Conservation (phyloP, 2,888 invertebrate species). For the Cephonodes hylas region DNA sequence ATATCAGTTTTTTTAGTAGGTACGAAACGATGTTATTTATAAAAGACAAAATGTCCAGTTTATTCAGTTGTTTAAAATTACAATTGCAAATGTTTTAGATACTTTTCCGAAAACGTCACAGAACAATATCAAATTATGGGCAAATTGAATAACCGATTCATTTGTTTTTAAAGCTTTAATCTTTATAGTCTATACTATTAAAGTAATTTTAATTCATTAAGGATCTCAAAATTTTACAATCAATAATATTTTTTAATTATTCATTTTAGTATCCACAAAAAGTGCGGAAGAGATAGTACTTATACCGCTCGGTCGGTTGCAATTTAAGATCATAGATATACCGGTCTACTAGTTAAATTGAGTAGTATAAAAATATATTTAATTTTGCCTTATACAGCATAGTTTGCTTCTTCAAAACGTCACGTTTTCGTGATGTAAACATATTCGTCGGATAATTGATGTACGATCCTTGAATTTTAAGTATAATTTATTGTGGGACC, state of each 20-base stretch:
- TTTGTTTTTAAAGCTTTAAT: too few relatives aligned
- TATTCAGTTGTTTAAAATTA: neutral
- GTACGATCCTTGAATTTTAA: neutral
- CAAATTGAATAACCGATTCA: too few relatives aligned
- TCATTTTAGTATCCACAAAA: neutral
- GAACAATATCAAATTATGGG: neutral
- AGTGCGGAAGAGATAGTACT: neutral
- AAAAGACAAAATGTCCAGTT: neutral
- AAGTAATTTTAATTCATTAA: too few relatives aligned
- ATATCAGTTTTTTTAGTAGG: too few relatives aligned
- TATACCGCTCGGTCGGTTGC: too few relatives aligned
- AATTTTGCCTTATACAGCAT: neutral
- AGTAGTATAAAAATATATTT: neutral
- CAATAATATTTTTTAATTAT: too few relatives aligned
- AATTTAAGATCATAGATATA: too few relatives aligned
- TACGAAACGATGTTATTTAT: too few relatives aligned
- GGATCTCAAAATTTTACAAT: too few relatives aligned
- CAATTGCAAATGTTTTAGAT: neutral
- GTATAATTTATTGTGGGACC: constrained; percentile 3
- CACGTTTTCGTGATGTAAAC: constrained; percentile 8
- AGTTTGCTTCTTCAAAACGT: neutral
- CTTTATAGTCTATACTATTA: too few relatives aligned
- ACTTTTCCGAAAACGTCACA: neutral
- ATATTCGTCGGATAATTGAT: constrained; percentile 2
- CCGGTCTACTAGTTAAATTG: too few relatives aligned